Percentiles rank a stretch among this genome's conserved stretches.
Evolutionary conservation across 2,888 invertebrate species (phyloP).

Genomic region (Nephrotoma appendiculata): DNA sequence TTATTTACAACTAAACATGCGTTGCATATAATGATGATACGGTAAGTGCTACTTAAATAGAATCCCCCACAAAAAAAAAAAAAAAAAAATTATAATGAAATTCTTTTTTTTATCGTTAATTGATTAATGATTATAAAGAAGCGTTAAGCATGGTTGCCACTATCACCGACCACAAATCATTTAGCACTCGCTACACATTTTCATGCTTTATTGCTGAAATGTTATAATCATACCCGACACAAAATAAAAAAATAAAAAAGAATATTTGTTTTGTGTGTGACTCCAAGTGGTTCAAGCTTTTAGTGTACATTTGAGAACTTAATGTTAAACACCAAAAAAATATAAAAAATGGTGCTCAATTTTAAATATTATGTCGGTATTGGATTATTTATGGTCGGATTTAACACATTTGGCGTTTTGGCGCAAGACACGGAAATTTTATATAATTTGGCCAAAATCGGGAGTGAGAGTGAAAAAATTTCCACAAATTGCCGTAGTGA

Average conservation of each 20-base stretch:
- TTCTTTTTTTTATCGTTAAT: neutral
- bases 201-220: neutral
- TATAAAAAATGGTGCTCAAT: neutral
- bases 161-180: neutral
- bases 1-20: too few species aligned
- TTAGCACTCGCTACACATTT: neutral
- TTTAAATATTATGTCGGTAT: neutral
- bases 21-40: too few species aligned
- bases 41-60: neutral
- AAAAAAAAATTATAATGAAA: neutral
- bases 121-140: neutral
- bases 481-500: neutral
- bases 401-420: neutral
- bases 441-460: neutral
- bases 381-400: neutral
- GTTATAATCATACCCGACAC: too few species aligned
- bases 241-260: neutral
- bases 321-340: neutral
- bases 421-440: neutral
- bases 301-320: neutral
- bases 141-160: neutral
- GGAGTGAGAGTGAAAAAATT: neutral
- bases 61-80: neutral
- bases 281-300: neutral
- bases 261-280: neutral